Evolutionary conservation across 2,888 invertebrate genomes (phyloP), one percentile per base, ranked within the genome.

Genomic region (Lithosia quadra): DNA sequence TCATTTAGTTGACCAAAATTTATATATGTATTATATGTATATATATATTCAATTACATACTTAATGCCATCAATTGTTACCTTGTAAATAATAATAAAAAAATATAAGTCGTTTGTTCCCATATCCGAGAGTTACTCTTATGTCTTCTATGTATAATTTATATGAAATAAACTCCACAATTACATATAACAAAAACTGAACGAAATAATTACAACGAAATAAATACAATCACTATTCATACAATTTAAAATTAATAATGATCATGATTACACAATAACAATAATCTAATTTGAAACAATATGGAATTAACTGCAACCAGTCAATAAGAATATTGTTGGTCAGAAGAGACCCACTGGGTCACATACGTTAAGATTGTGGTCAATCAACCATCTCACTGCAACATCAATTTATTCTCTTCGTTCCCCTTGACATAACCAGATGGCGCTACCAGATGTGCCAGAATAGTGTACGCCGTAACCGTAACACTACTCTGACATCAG

Each of bases 201-300:
- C 63, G 68, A 56, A 77, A 74, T 71, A 64, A 75, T 74, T 68
- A 73, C 69, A 84, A 84, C 78, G 65, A 80, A 84, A 82, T 76
- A 81, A 80, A 81, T 74, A 76, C 71, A 79, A 79, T 78, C 75
- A 83, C 81, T 77, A 75, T 66, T 72, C 65, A 75, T 66, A 68
- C 59, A 71, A 72, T 72, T 79, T 73, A 66, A 77, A 74, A 79
- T 69, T 72, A 77, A 73, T 75, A 78, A 74, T 76, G 65, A 77
- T 73, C 74, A 78, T 78, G 75, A 79, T 77, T 74, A 72, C 28
- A 65, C 56, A 69, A 73, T 62, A 72, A 74, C 69, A 72, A 73
- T 68, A 63, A 43, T 69, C 53, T 60, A 71, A 62, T 68, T 69
- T 21, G 64, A 67, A 72, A 76, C 63, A 67, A 63, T 22, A 55